A percentile compares a stretch with the other conserved stretches of the same genome.
Conservation (phyloP, 2,888 invertebrate species). For the Lasioglossum vierecki region DNA sequence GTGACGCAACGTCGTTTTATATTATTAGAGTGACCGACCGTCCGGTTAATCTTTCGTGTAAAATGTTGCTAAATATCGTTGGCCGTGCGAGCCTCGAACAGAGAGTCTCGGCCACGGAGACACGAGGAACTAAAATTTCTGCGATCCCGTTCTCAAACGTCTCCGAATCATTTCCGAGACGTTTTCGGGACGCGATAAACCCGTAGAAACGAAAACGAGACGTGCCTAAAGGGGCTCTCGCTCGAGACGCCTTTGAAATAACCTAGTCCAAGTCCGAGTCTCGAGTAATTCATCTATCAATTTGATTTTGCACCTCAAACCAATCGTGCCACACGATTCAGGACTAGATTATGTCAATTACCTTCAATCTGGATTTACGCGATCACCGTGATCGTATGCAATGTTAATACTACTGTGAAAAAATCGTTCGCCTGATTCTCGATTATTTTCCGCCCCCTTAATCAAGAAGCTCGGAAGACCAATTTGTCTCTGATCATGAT, state of each 20-base stretch:
- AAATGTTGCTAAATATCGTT: constrained; percentile 52
- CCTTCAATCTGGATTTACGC: constrained; percentile 46
- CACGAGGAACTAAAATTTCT: background rate
- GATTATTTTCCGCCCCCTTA: background rate
- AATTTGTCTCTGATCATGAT: constrained; percentile 30
- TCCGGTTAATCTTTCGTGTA: constrained; percentile 52
- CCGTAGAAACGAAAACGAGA: background rate
- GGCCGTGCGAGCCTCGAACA: constrained; percentile 14
- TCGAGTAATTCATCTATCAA: background rate
- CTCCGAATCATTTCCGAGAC: constrained; percentile 1
- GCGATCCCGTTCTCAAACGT: background rate
- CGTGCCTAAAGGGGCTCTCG: constrained; percentile 2
- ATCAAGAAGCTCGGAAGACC: constrained; percentile 50
- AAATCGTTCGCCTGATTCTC: constrained; percentile 10
- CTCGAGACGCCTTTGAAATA: constrained; percentile 43
- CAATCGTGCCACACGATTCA: constrained; percentile 7
- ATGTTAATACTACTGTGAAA: background rate
- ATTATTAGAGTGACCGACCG: constrained; percentile 63
- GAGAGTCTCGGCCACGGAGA: constrained; percentile 16
- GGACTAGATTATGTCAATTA: constrained; percentile 42
- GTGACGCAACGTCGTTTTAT: constrained; percentile 60
- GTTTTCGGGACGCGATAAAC: constrained; percentile 11
- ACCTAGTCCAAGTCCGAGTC: constrained; percentile 27
- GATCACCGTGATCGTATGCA: constrained; percentile 47
- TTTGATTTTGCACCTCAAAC: constrained; percentile 15